Evolutionary conservation across 2,888 invertebrate species (phyloP).

Genomic region (Callyntrura sp.): DNA sequence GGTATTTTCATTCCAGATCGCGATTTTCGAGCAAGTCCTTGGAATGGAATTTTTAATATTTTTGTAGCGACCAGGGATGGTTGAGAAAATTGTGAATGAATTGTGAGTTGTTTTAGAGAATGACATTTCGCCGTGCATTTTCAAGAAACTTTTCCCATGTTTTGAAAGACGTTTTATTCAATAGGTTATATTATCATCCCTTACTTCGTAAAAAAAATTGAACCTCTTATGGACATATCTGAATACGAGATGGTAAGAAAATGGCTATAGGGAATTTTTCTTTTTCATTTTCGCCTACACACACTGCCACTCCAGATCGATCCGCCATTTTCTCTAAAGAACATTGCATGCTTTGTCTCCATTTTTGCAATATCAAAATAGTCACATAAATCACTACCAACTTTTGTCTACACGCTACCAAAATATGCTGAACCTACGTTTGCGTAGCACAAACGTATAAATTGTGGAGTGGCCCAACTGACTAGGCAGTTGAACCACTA

Average conservation of each 20-base stretch:
- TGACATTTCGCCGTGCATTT: not conserved
- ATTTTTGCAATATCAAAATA: slow-evolving; percentile 76
- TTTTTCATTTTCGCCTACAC: slow-evolving; percentile 54
- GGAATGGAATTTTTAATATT: slow-evolving; percentile 33
- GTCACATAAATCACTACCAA: slow-evolving; percentile 69
- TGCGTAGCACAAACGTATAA: not conserved
- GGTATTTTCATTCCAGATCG: too few species aligned
- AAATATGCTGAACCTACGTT: not conserved
- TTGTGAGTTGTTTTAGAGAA: not conserved
- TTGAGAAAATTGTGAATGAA: not conserved
- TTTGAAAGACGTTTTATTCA: slow-evolving; percentile 21
- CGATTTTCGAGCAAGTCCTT: too few species aligned
- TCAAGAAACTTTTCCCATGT: not conserved
- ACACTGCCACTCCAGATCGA: slow-evolving; percentile 11
- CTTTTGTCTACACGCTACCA: slow-evolving; percentile 17
- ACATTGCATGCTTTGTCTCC: slow-evolving; percentile 72
- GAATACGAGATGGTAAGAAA: not conserved
- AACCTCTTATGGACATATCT: not conserved
- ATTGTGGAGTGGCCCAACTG: not conserved
- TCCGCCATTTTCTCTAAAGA: slow-evolving; percentile 52
- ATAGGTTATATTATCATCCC: not conserved
- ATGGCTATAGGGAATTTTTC: not conserved
- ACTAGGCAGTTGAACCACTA: not conserved
- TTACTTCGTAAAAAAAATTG: not conserved
- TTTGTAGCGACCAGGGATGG: not conserved